Conservation (phyloP, 2,113 vertebrate species). For the Pelecanus crispus region DNA sequence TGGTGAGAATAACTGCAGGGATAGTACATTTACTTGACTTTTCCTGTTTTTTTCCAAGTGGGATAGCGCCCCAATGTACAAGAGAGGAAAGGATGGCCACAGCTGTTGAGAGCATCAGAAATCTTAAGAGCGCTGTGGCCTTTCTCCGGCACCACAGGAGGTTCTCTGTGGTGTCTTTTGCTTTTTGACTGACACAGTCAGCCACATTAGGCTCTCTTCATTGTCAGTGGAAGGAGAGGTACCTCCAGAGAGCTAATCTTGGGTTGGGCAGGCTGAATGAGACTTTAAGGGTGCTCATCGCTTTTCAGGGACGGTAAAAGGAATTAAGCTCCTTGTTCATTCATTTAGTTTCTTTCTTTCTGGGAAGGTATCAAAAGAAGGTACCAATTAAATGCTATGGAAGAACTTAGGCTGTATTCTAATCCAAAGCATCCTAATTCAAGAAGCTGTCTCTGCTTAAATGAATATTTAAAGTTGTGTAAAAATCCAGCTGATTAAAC, state of each 20-base stretch:
- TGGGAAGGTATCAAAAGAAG: neutral
- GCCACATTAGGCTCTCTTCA: slow-evolving; percentile 5
- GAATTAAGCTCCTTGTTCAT: slow-evolving; percentile 22
- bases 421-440: neutral
- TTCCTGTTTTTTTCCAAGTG: neutral
- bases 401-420: neutral
- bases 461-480: neutral
- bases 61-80: neutral
- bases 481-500: neutral
- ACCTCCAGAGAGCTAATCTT: neutral
- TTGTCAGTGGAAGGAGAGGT: neutral
- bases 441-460: neutral
- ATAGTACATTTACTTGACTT: slow-evolving; percentile 37
- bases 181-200: neutral
- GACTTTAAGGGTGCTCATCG: neutral
- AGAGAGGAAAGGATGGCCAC: neutral
- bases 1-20: slow-evolving; percentile 34
- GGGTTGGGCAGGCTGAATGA: neutral
- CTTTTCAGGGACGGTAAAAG: neutral
- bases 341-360: slow-evolving; percentile 11
- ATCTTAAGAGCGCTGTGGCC: neutral
- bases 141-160: slow-evolving; percentile 32
- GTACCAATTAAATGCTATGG: neutral
- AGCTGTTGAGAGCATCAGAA: slow-evolving; percentile 31
- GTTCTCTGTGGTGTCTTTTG: slow-evolving; percentile 21